Evolutionary conservation across 2,888 invertebrate genomes (phyloP).

Genomic region (Troides helena): DNA sequence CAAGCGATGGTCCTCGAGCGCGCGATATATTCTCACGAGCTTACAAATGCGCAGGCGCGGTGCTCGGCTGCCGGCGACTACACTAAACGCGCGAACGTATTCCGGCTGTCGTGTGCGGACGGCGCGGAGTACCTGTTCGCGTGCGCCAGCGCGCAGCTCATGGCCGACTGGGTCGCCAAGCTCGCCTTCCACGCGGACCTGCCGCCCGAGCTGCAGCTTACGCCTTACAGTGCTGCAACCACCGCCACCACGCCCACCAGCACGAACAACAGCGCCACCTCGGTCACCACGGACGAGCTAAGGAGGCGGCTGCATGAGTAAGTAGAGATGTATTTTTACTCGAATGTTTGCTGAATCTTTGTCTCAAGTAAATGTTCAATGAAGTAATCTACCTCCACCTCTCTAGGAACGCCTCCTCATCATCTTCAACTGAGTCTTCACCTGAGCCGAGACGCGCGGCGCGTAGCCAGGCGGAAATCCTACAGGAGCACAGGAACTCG

Average conservation of each 20-base stretch:
- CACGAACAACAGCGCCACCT: too few relatives aligned
- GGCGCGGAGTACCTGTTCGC: constrained; percentile 96
- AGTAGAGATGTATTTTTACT: constrained; percentile 31
- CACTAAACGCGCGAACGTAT: constrained; percentile 96
- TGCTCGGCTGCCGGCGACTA: constrained; percentile 96
- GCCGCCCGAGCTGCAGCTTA: constrained; percentile 92
- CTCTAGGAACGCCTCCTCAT: constrained; percentile 67
- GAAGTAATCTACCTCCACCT: background rate
- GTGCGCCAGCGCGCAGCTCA: constrained; percentile 84
- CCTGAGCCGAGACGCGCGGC: constrained; percentile 57
- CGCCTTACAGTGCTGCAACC: constrained; percentile 86
- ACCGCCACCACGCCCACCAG: constrained; percentile 71
- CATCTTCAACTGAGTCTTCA: constrained; percentile 62
- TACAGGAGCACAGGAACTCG: constrained; percentile 58
- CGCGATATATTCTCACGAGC: background rate
- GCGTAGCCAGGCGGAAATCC: constrained; percentile 70
- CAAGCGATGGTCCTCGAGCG: too few relatives aligned
- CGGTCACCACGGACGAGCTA: constrained; percentile 42
- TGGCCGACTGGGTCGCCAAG: constrained; percentile 95
- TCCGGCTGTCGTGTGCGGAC: constrained; percentile 92
- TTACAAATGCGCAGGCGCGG: constrained; percentile 79
- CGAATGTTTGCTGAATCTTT: background rate
- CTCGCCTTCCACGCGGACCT: constrained; percentile 95
- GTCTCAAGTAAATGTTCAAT: background rate
- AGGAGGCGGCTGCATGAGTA: constrained; percentile 59